phyloP scores from a whole-genome alignment of 2,888 invertebrate species.

The Phaedon cochleariae region DNA sequence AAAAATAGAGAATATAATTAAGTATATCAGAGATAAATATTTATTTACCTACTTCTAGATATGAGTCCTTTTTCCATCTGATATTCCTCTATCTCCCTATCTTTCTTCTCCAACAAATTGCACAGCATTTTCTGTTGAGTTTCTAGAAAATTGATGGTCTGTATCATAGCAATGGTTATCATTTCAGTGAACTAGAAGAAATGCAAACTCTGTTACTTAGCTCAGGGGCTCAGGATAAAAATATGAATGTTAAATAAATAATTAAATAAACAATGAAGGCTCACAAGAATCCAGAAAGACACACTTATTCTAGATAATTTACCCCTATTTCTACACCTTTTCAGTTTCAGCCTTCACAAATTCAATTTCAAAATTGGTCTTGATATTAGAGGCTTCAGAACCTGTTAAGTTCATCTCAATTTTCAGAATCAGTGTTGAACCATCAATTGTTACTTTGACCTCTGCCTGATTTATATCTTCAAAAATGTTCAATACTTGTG shows the following conservation, averaged over 20 bases:
- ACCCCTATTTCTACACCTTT: slow-evolving; percentile 31
- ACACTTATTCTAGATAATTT: neutral
- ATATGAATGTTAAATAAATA: too few species aligned
- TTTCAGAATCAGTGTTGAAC: slow-evolving; percentile 32
- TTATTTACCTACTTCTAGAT: slow-evolving; percentile 59
- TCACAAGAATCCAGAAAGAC: too few species aligned
- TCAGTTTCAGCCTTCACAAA: slow-evolving; percentile 33
- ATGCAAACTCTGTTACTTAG: slow-evolving; percentile 6
- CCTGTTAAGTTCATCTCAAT: slow-evolving; percentile 27
- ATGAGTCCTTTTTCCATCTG: slow-evolving; percentile 64
- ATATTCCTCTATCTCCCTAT: slow-evolving; percentile 67
- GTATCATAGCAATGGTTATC: slow-evolving; percentile 58
- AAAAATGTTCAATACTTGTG: slow-evolving; percentile 32
- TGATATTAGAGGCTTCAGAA: slow-evolving; percentile 21
- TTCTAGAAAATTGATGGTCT: slow-evolving; percentile 62
- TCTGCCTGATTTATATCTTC: slow-evolving; percentile 30
- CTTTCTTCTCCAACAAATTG: slow-evolving; percentile 63
- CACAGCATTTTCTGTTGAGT: slow-evolving; percentile 62
- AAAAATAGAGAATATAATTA: neutral
- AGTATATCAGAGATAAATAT: neutral
- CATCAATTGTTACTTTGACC: slow-evolving; percentile 26
- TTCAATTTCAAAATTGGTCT: slow-evolving; percentile 45
- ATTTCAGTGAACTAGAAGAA: slow-evolving; percentile 48
- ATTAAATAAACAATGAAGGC: too few species aligned
- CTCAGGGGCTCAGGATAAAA: too few species aligned